A percentile compares a stretch with the other conserved stretches of the same genome.
Conservation (phyloP, 2,888 invertebrate genomes). For the Eurytoma adleriae region DNA sequence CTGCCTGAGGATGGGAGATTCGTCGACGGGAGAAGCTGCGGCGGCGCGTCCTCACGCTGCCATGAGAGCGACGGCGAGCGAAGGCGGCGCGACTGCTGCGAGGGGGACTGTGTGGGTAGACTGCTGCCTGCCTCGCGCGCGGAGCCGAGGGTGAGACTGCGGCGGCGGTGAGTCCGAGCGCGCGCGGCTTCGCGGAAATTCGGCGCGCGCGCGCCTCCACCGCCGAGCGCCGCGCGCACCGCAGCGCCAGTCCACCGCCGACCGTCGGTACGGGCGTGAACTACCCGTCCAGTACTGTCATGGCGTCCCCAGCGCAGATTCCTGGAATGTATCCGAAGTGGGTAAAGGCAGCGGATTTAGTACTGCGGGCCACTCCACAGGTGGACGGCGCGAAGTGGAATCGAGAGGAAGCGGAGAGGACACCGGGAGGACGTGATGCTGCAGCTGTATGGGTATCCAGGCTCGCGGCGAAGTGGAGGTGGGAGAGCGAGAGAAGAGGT, state of each 20-base stretch:
- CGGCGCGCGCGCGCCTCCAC: not conserved
- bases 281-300: not conserved
- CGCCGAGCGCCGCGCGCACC: not conserved
- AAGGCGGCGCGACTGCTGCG: not conserved
- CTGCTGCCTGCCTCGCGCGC: no score
- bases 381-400: not conserved
- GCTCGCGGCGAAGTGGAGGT: slow-evolving; percentile 18
- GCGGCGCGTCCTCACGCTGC: not conserved
- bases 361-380: not conserved
- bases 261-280: not conserved
- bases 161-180: no score
- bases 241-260: not conserved
- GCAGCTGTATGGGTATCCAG: not conserved
- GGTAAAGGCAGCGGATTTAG: no score
- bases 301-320: no score
- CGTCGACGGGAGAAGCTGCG: not conserved
- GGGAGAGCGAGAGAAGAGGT: slow-evolving; percentile 8
- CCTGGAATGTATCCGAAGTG: no score
- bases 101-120: not conserved
- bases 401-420: not conserved
- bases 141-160: no score
- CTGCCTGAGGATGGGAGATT: not conserved
- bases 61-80: not conserved
- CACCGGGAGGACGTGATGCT: not conserved
- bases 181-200: not conserved